Percentiles rank a stretch among this genome's conserved stretches.
Evolutionary conservation across 2,888 invertebrate species (phyloP).

Genomic region (Dysmachus trigonus): DNA sequence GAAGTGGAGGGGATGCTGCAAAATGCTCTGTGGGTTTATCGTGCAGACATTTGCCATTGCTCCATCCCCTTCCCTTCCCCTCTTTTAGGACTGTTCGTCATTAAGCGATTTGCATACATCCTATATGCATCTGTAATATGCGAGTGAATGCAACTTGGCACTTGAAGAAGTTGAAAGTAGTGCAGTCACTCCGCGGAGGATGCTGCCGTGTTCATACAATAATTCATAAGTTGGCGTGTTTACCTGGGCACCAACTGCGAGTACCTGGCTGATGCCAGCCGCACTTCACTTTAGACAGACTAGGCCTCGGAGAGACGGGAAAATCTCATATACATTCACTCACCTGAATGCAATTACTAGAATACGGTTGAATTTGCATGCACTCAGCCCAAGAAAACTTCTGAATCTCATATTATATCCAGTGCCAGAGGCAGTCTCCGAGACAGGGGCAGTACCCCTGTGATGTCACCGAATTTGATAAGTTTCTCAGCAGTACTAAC

Average conservation of each 20-base stretch:
- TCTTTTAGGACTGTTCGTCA: not conserved
- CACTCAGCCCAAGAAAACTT: not conserved
- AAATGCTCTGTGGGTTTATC: not conserved
- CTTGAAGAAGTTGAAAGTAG: not conserved
- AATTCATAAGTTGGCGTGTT: not conserved
- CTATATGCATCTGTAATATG: not conserved
- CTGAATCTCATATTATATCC: not conserved
- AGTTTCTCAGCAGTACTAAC: not conserved
- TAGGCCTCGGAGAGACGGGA: not conserved
- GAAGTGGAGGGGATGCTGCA: not conserved
- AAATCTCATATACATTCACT: not conserved
- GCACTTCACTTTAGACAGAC: not conserved
- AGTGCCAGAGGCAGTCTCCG: not conserved
- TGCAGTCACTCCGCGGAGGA: not conserved
- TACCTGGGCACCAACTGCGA: not conserved
- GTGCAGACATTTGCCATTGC: not conserved
- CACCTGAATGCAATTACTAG: not conserved
- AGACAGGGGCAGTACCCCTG: not conserved
- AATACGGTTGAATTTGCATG: not conserved
- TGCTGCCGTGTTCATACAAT: not conserved
- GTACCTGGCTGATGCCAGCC: not conserved
- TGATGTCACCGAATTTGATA: not conserved
- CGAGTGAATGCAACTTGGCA: not conserved
- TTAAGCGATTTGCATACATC: not conserved
- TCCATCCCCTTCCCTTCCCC: not conserved